Evolutionary conservation across 2,888 invertebrate species (phyloP).

Genomic region (Meteorus colon): DNA sequence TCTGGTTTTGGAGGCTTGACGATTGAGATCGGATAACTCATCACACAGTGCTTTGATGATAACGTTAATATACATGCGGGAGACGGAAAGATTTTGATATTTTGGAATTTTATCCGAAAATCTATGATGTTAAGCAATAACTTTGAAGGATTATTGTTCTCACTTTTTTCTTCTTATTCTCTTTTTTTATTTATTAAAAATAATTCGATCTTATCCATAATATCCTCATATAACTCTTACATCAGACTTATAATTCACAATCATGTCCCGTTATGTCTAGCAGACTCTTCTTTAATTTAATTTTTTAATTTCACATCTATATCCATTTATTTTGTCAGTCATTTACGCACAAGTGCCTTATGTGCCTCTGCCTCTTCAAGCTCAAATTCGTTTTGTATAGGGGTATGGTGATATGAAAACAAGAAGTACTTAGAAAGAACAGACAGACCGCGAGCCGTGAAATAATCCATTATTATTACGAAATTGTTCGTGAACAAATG

Average conservation of each 20-base stretch:
- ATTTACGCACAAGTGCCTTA: constrained; percentile 9
- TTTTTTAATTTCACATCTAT: neutral
- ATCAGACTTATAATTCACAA: neutral
- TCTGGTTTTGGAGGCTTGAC: no score
- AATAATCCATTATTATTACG: neutral
- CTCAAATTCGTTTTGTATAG: neutral
- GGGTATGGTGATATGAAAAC: neutral
- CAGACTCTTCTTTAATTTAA: neutral
- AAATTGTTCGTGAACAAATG: neutral
- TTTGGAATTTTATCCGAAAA: neutral
- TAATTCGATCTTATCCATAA: constrained; percentile 14
- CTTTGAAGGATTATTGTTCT: neutral
- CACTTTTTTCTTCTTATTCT: neutral
- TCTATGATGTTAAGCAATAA: neutral
- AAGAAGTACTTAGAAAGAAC: neutral
- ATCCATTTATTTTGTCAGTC: neutral
- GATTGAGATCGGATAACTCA: neutral
- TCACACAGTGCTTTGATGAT: neutral
- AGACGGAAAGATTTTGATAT: neutral
- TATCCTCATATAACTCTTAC: neutral
- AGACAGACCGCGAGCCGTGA: neutral
- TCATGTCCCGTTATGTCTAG: neutral
- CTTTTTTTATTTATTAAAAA: constrained; percentile 16
- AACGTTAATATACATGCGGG: neutral
- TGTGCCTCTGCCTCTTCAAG: neutral